Evolutionary conservation across 2,113 vertebrate species (phyloP), one percentile per base, ranked within the genome.

Genomic region (Mobula birostris): DNA sequence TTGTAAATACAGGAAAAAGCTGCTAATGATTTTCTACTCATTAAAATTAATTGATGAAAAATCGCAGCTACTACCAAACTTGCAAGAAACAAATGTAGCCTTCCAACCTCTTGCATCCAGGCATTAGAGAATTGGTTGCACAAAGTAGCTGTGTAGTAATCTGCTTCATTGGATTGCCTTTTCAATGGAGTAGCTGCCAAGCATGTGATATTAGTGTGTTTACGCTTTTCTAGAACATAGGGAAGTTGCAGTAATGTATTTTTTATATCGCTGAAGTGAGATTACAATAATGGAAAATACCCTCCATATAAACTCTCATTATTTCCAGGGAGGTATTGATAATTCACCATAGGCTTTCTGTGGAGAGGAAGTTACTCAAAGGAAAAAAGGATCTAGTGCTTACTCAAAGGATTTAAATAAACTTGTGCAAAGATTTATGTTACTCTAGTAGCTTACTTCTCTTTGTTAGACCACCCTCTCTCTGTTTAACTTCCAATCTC

Each of bases 21-120:
- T 24, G 83, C 56, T 63, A 24, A 63, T 88, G 56, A 88, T 63
- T 88, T 88, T 88, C 83, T 56, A 58, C 27, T 88, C 83, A 63
- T 88, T 88, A 88, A 88, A 87, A 87, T 63, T 63, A 88, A 63
- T 88, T 29, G 27, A 88, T 63, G 83, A 88, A 88, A 83, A 88
- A 63, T 63, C 15, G 83, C 83, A 88, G 58, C 83, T 88, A 58
- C 61, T 12, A 27, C 58, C 83, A 88, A 88, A 29, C 27, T 63
- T 88, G 58, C 56, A 63, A 63, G 29, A n/a, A 88, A 29, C 83
- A n/a, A 27, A n/a, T 88, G 3, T 27, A 88, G 12, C 83, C 56
- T n/a, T 88, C 12, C 56, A 88, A 3, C 83, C 56, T n/a, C 9
- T 61, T 63, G 7, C 27, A 88, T 1, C 4, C 61, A 63, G 83